A percentile compares a stretch with the other conserved stretches of the same genome.
These are phyloP conservation scores for Anneissia japonica DNA, from an alignment of 35 echinoderm and acorn worm genomes.

Conservation along the genomic window DNA sequence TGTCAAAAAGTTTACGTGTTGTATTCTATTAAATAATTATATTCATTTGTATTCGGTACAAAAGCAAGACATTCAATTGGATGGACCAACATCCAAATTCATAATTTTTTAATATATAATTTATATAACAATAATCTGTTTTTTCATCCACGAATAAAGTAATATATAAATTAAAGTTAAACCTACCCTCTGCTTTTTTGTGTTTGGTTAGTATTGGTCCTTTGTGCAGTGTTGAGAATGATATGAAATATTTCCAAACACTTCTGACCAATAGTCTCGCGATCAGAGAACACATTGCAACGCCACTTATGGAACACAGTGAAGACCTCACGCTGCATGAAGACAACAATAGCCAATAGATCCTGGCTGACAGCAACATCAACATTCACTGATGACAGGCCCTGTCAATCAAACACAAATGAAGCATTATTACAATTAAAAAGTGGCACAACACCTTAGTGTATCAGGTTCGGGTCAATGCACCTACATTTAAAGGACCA, in stretches of 20 bases:
- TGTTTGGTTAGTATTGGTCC: not conserved
- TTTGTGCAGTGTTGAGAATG: constrained; percentile 34
- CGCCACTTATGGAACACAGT: constrained; percentile 89
- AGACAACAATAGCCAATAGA: constrained; percentile 77
- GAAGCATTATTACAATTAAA: not conserved
- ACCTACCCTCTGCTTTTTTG: not conserved
- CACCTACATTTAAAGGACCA: no score
- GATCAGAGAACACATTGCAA: constrained; percentile 64
- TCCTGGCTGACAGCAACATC: constrained; percentile 70
- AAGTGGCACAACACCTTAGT: not conserved
- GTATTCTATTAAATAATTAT: no score
- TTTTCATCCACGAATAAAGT: no score
- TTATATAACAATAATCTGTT: no score
- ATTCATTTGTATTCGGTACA: no score
- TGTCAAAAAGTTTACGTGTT: no score
- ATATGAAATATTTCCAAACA: constrained; percentile 49
- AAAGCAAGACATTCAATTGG: no score
- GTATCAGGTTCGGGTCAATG: not conserved
- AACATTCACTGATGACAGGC: constrained; percentile 35
- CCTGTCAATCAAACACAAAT: constrained; percentile 38
- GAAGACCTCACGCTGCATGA: constrained; percentile 78
- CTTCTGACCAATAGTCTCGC: constrained; percentile 80
- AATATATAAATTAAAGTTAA: not conserved
- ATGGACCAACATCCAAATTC: no score
- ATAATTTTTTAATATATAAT: no score